These are phyloP conservation scores for Meiosimyza decipiens DNA, from an alignment of 2,888 invertebrate genomes.

Conservation along the genomic window DNA sequence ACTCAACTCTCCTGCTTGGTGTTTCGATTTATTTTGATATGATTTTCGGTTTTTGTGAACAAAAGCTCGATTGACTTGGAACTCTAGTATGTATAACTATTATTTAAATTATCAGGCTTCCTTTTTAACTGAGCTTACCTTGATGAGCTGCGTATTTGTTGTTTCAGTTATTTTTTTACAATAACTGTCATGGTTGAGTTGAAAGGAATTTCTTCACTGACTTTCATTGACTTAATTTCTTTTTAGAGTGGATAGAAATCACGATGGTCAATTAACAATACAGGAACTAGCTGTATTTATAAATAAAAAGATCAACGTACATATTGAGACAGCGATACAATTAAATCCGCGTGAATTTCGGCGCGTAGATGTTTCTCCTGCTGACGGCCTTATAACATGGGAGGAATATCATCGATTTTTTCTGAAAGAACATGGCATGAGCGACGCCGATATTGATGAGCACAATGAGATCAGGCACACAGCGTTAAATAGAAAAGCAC, in stretches of 20 bases:
- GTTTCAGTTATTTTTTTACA: slow-evolving; percentile 5
- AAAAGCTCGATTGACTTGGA: too few species aligned
- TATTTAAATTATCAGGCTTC: too few species aligned
- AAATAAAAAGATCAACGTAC: slow-evolving; percentile 74
- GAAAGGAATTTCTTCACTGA: slow-evolving; percentile 10
- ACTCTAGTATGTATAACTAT: too few species aligned
- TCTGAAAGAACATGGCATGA: slow-evolving; percentile 76
- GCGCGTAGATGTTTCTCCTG: slow-evolving; percentile 74
- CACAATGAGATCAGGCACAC: slow-evolving; percentile 76
- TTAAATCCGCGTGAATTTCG: slow-evolving; percentile 76
- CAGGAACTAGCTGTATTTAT: slow-evolving; percentile 77
- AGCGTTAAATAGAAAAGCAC: slow-evolving; percentile 72
- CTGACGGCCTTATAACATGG: slow-evolving; percentile 77
- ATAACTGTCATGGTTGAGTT: slow-evolving; percentile 2
- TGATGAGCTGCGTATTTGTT: slow-evolving; percentile 8
- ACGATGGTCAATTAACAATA: slow-evolving; percentile 70
- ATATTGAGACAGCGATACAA: slow-evolving; percentile 75
- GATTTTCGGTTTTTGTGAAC: too few species aligned
- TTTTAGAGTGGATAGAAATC: slow-evolving; percentile 73
- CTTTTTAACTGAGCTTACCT: too few species aligned
- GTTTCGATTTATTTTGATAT: too few species aligned
- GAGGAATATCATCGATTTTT: slow-evolving; percentile 83
- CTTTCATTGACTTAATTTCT: slow-evolving; percentile 1
- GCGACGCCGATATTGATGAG: slow-evolving; percentile 73
- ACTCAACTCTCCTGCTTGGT: too few species aligned